Conservation (phyloP, 2,888 invertebrate species). For the Cryptus armator region DNA sequence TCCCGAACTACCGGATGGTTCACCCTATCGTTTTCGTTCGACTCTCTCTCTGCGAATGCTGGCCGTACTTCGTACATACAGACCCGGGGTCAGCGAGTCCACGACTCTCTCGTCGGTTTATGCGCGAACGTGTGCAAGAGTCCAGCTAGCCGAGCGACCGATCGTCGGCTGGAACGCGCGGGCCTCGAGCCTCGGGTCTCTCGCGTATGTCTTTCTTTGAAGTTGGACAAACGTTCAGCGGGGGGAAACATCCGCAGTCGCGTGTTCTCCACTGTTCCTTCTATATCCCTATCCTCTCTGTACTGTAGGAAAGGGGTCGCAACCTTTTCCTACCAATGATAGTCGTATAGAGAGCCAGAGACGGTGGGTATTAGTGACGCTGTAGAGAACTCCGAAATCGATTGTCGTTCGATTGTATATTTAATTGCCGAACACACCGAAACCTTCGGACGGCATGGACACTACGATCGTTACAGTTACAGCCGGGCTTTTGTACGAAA, state of each 20-base stretch:
- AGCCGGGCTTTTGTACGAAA: neutral
- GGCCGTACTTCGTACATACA: slow-evolving; percentile 26
- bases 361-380: neutral
- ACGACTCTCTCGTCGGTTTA: slow-evolving; percentile 29
- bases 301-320: slow-evolving; percentile 10
- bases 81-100: slow-evolving; percentile 5
- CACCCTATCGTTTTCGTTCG: slow-evolving; percentile 69
- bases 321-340: slow-evolving; percentile 31
- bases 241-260: neutral
- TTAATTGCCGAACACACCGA: slow-evolving; percentile 45
- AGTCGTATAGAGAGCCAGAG: slow-evolving; percentile 10
- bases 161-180: slow-evolving; percentile 17
- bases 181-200: neutral
- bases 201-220: slow-evolving; percentile 53
- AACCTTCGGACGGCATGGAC: neutral
- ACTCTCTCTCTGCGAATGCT: slow-evolving; percentile 31
- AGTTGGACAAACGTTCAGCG: slow-evolving; percentile 52
- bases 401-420: slow-evolving; percentile 61
- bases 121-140: slow-evolving; percentile 45
- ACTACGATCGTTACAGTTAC: neutral
- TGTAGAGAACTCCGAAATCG: slow-evolving; percentile 31
- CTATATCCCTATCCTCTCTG: slow-evolving; percentile 11
- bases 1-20: slow-evolving; percentile 57
- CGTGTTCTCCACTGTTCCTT: neutral
- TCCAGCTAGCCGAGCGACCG: slow-evolving; percentile 26